These are phyloP conservation scores for Otolemur crassicaudatus DNA, from an alignment of 2,797 vertebrate species.

Conservation along the genomic window DNA sequence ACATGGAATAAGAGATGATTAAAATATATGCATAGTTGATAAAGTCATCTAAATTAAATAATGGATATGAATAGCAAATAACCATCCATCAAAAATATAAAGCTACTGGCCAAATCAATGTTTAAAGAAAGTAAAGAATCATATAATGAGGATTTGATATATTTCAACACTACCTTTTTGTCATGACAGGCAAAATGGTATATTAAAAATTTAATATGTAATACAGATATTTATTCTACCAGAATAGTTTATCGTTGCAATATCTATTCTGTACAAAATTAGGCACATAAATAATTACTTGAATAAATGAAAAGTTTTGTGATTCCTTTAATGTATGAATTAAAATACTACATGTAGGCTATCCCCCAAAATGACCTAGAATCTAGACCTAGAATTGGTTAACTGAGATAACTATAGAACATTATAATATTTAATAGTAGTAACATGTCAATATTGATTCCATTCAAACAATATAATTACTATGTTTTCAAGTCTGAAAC, in stretches of 20 bases:
- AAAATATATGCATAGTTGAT: conserved; percentile 74
- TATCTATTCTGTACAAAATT: conserved; percentile 51
- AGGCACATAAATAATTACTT: conserved; percentile 50
- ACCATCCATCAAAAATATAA: conserved; percentile 53
- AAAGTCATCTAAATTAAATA: conserved; percentile 73
- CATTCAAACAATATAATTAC: conserved; percentile 27
- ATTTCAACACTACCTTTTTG: conserved; percentile 45
- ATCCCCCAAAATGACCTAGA: not conserved
- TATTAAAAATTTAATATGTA: conserved; percentile 59
- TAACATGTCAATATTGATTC: not conserved
- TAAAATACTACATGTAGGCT: not conserved
- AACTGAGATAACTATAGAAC: conserved; percentile 9
- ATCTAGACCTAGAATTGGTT: conserved; percentile 27
- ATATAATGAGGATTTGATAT: conserved; percentile 40
- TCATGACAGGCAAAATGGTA: conserved; percentile 15
- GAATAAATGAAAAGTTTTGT: not conserved
- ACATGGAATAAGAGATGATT: conserved; percentile 64
- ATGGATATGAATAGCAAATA: conserved; percentile 52
- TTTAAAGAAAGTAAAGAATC: conserved; percentile 52
- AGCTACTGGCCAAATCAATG: conserved; percentile 53
- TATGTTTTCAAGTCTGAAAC: not conserved
- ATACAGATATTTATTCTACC: conserved; percentile 20
- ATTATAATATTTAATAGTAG: not conserved
- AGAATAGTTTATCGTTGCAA: conserved; percentile 27
- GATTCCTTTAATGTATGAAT: conserved; percentile 34